phyloP scores from a whole-genome alignment of 2,888 invertebrate genomes.

The Ligdia adustata region DNA sequence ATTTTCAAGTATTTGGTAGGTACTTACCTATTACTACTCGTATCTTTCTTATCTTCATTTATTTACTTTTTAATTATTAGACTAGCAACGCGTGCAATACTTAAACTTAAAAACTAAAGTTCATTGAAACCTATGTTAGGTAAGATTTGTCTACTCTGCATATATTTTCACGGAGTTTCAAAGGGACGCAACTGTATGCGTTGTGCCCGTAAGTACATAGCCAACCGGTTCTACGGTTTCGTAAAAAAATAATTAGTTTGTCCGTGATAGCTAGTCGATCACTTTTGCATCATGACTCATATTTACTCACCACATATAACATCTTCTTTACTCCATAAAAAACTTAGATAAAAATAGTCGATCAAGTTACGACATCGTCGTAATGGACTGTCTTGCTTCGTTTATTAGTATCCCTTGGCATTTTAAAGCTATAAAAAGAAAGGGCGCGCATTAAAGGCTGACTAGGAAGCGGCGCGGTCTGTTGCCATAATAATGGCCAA shows the following conservation, averaged over 20 bases:
- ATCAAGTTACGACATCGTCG: constrained; percentile 18
- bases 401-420: constrained; percentile 4
- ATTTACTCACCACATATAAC: constrained; percentile 3
- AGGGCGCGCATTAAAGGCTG: constrained; percentile 13
- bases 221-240: constrained; percentile 8
- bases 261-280: constrained; percentile 21
- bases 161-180: no score
- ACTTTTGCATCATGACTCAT: constrained; percentile 17
- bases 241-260: constrained; percentile 1
- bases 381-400: constrained; percentile 2
- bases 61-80: no score
- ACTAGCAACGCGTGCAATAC: no score
- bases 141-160: no score
- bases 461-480: constrained; percentile 46
- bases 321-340: constrained; percentile 8
- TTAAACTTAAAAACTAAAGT: no score
- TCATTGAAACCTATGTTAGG: no score
- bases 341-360: constrained; percentile 17
- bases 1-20: no score
- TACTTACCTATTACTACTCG: no score
- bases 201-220: no score
- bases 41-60: no score
- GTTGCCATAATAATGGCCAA: constrained; percentile 66
- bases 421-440: constrained; percentile 14
- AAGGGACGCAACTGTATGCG: no score